Evolutionary conservation across 2,888 invertebrate genomes (phyloP).

Genomic region (Pandemis cinnamomeana): DNA sequence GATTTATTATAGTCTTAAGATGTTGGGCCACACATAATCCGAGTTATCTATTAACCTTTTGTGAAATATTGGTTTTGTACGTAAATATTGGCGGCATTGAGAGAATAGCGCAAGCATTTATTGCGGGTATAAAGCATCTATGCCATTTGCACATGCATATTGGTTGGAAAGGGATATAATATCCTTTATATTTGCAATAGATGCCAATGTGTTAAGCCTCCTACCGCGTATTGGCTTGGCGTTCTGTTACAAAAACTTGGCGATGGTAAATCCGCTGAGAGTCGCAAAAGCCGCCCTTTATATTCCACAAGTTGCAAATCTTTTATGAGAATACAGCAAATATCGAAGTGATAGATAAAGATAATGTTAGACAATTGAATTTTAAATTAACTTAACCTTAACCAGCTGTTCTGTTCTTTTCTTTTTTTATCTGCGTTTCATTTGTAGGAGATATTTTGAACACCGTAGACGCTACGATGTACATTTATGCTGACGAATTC

Average conservation of each 20-base stretch:
- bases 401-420: too few relatives aligned
- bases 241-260: not conserved
- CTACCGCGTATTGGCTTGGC: not conserved
- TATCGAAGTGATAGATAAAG: too few relatives aligned
- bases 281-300: too few relatives aligned
- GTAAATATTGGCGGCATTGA: not conserved
- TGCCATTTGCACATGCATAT: not conserved
- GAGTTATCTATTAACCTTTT: slow-evolving; percentile 23
- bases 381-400: too few relatives aligned
- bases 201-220: not conserved
- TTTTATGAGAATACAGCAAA: too few relatives aligned
- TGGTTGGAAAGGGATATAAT: not conserved
- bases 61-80: slow-evolving; percentile 10
- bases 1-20: slow-evolving; percentile 21
- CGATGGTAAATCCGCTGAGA: not conserved
- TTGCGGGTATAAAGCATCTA: not conserved
- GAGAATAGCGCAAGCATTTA: not conserved
- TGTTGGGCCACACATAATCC: slow-evolving; percentile 25
- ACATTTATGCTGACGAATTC: too few relatives aligned
- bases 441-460: too few relatives aligned
- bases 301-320: too few relatives aligned
- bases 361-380: too few relatives aligned
- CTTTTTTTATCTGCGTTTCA: too few relatives aligned
- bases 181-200: not conserved
- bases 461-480: too few relatives aligned